Evolutionary conservation across 2,797 vertebrate species (phyloP), one percentile per base, ranked within the genome.

Genomic region (Sylvia borin): DNA sequence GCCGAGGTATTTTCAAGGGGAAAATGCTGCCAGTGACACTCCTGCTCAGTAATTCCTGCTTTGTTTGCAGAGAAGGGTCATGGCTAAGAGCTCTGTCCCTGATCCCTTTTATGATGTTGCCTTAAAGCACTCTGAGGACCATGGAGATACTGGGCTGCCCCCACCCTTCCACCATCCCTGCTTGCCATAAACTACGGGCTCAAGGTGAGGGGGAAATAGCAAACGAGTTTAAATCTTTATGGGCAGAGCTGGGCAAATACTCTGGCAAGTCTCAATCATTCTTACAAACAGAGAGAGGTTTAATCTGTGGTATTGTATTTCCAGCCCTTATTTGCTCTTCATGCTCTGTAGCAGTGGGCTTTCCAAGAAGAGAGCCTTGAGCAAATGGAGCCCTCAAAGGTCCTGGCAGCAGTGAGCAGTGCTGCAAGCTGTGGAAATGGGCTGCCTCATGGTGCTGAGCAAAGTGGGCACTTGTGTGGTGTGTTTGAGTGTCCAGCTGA

Each of bases 41-140:
- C 32, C 25, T 81, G 48, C 67, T 21, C 72, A 43, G 72, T 87
- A 85, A 96, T 83, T 93, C 50, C 61, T 83, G 82, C 82, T 92
- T 84, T 94, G 90, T 96, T 96, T 96, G 95, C 50, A 54, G 53
- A 85, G 42, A 91, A 38, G 54, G 93, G 91, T 92, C 94, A 96
- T 53, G 93, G 80, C 90, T 92, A 66, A 95, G 54, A 85, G 85
- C 65, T 74, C 61, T 84, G 85, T 67, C 94, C 84, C 80, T 94
- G 96, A 96, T 95, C 92, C 61, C 65, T 91, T 96, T 96, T 94
- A 95, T 48, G 88, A 87, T 93, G 85, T 50, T 93, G 77, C 71
- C 51, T 92, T 85, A 88, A 88, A 93, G 76, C 61, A 32, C 74
- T 87, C 61, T 20, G 67, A 82, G 65, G 74, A 72, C 67, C 50